Base-by-base conservation (phyloP, 2,888 invertebrate species). In the Agonopterix arenella region DNA sequence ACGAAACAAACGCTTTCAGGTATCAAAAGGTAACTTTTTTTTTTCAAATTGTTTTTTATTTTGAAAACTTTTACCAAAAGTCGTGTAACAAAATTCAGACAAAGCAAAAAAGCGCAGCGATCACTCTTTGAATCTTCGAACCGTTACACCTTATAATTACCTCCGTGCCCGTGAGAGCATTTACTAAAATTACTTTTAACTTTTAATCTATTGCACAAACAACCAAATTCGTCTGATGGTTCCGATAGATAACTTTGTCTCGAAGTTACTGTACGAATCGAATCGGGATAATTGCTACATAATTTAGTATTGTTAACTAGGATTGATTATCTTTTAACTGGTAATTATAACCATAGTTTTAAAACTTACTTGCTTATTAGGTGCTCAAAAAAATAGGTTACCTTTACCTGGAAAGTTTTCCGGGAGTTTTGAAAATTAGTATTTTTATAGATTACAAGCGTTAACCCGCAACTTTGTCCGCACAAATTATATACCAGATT, bases 201-300 rank as follows among this genome's bases (percentile, higher is more conserved):
- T 42, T 45, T 47, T 53, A 54, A 52, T 52, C 50, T 57, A 48
- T 57, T 57, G 57, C 53, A 47, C 54, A 57, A 57, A 57, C 57
- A 52, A 63, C 57, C 58, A 58, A 60, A 64, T 64, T 61, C 57
- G 58, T 44, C 51, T 57, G 70, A 70, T 72, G 72, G 62, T 62
- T 66, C 59, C 61, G 51, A 70, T 68, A 72, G 72, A 72, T 72
- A 70, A 64, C 53, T 52, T 66, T 65, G 69, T 69, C 66, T 62
- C 61, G 59, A 46, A 46, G 53, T 52, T 56, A 57, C 59, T 56
- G 58, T 59, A 61, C 56, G 59, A 59, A 62, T 65, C 63, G 59
- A 57, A 52, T 62, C 52, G 56, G 55, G 54, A 61, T 68, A 69
- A 69, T 68, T 69, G 62, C 62, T 57, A 52, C 56, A 18, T 36